phyloP scores from a whole-genome alignment of 2,113 vertebrate genomes.

The Oxyura jamaicensis region DNA sequence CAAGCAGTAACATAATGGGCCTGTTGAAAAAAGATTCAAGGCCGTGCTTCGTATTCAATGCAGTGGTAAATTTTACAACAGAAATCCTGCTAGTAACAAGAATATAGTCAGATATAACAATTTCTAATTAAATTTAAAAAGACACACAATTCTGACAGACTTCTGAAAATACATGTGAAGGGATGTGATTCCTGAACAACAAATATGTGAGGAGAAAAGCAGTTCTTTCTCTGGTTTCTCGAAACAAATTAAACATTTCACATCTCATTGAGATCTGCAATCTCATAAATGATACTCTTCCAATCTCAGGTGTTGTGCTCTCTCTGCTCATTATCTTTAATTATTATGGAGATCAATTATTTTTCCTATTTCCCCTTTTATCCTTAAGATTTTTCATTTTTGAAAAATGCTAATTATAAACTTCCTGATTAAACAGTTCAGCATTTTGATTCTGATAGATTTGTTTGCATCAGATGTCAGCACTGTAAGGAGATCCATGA shows the following conservation, averaged over 20 bases:
- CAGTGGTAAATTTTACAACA: neutral
- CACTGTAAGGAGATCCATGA: neutral
- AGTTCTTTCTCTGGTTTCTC: neutral
- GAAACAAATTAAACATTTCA: neutral
- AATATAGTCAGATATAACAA: neutral
- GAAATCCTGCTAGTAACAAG: neutral
- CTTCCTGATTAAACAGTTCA: neutral
- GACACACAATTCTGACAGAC: accelerated
- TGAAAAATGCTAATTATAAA: neutral
- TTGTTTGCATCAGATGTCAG: neutral
- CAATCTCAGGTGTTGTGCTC: neutral
- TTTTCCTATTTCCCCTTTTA: neutral
- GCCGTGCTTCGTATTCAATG: neutral
- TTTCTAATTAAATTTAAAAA: neutral
- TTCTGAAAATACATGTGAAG: neutral
- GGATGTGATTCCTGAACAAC: neutral
- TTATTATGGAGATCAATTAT: neutral
- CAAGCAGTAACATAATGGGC: neutral
- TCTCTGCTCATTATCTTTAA: neutral
- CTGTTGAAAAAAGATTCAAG: neutral
- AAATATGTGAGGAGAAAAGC: neutral
- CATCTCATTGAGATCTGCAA: neutral
- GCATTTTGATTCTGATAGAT: neutral
- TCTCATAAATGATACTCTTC: neutral
- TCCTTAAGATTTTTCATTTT: neutral